Conservation (phyloP, 2,113 vertebrate genomes). For the Polypterus bichir region DNA sequence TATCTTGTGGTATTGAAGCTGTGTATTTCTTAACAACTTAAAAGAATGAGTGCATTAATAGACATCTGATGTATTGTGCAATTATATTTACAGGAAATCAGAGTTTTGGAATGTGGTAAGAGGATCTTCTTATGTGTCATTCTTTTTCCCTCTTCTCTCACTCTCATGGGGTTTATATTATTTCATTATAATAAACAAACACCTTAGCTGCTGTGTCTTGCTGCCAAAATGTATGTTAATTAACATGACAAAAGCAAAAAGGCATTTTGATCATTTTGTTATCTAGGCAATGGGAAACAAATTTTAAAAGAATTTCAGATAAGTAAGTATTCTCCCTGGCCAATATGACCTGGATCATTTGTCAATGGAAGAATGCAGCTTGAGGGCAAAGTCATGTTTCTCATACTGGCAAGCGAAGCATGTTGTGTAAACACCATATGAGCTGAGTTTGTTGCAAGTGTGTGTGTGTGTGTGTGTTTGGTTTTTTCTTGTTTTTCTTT, state of each 20-base stretch:
- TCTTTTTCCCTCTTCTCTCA: conserved; percentile 16
- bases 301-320: too few species aligned
- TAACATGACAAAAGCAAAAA: not conserved
- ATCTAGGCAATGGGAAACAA: too few species aligned
- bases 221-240: not conserved
- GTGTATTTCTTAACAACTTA: not conserved
- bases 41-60: conserved; percentile 12
- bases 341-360: too few species aligned
- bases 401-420: too few species aligned
- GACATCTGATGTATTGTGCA: conserved; percentile 16
- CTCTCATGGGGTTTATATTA: conserved; percentile 21
- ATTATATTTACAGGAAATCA: conserved; percentile 26
- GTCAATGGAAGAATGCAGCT: too few species aligned
- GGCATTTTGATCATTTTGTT: not conserved
- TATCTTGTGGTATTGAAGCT: conserved; percentile 8
- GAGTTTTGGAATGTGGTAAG: conserved; percentile 20
- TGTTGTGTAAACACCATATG: too few species aligned
- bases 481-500: too few species aligned
- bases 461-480: too few species aligned
- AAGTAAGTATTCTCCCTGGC: too few species aligned
- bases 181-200: conserved; percentile 22
- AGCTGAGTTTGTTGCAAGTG: too few species aligned
- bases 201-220: conserved; percentile 6
- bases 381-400: too few species aligned
- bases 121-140: conserved; percentile 16